Conservation (phyloP, 2,888 invertebrate species). For the Drosophila multiciliata region DNA sequence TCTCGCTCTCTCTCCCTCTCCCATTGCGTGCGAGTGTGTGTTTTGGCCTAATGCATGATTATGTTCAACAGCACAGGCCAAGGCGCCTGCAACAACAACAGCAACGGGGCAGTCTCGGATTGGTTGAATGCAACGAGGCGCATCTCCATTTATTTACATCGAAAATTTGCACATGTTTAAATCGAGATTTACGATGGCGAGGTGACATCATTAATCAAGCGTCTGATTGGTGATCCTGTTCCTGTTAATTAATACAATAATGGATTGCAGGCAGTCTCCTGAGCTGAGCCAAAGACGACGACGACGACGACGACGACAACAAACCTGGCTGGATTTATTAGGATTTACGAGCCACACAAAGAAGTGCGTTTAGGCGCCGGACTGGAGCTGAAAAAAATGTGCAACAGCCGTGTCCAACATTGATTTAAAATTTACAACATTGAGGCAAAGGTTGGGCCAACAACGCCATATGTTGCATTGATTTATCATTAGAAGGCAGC, state of each 20-base stretch:
- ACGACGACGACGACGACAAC: conserved; percentile 3
- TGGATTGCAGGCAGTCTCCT: conserved; percentile 76
- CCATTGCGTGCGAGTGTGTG: conserved; percentile 13
- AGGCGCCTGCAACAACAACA: conserved; percentile 44
- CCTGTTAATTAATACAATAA: conserved; percentile 86
- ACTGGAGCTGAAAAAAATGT: conserved; percentile 15
- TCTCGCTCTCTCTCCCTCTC: not conserved
- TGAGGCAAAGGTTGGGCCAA: conserved; percentile 75
- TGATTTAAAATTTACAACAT: conserved; percentile 82
- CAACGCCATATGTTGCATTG: conserved; percentile 80
- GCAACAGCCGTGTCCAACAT: conserved; percentile 53
- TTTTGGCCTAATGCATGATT: conserved; percentile 70
- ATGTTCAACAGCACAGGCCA: conserved; percentile 58
- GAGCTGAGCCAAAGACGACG: conserved; percentile 1
- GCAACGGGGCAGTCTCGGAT: conserved; percentile 40
- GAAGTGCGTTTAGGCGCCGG: conserved; percentile 43
- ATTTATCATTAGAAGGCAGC: conserved; percentile 74
- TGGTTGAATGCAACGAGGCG: conserved; percentile 58
- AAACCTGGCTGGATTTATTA: conserved; percentile 11
- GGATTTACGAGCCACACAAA: conserved; percentile 55
- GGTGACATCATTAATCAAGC: conserved; percentile 85
- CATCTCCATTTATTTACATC: conserved; percentile 79
- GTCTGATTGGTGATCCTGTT: conserved; percentile 85
- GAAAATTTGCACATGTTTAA: conserved; percentile 83
- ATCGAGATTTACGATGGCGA: conserved; percentile 85